Percentiles rank a stretch among this genome's conserved stretches.
These are phyloP conservation scores for Tetranychus urticae DNA, from an alignment of 1,140 invertebrate genomes.

Conservation along the genomic window DNA sequence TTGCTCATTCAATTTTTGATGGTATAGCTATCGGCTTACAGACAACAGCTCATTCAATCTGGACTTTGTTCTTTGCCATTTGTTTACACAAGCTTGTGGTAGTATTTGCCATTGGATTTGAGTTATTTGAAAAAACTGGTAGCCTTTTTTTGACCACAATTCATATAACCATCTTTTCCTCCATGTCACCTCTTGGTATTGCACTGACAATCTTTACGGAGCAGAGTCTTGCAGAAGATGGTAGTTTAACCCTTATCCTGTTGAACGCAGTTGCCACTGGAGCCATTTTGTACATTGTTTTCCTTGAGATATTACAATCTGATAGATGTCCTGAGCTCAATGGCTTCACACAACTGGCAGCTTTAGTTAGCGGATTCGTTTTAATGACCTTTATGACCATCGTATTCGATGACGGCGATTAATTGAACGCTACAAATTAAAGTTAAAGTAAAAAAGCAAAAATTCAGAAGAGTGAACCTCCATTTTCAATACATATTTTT, in stretches of 20 bases:
- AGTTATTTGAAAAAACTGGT: background rate
- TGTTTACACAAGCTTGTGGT: slow-evolving; percentile 35
- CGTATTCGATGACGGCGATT: background rate
- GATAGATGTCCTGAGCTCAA: slow-evolving; percentile 14
- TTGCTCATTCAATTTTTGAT: slow-evolving; percentile 74
- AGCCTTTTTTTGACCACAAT: background rate
- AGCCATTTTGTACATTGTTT: slow-evolving; percentile 70
- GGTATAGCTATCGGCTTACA: slow-evolving; percentile 56
- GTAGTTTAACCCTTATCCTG: background rate
- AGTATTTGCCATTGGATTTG: background rate
- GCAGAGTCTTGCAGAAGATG: background rate
- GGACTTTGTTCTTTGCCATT: slow-evolving; percentile 54
- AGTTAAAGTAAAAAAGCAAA: no score
- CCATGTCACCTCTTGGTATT: background rate
- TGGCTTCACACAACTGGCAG: slow-evolving; percentile 5
- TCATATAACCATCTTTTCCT: background rate
- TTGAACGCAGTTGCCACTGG: slow-evolving; percentile 45
- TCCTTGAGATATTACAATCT: slow-evolving; percentile 56
- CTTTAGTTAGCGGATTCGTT: slow-evolving; percentile 7
- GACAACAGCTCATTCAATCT: slow-evolving; percentile 33
- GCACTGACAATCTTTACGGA: slow-evolving; percentile 3
- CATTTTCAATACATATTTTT: no score
- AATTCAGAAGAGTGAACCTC: no score
- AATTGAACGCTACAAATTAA: background rate
- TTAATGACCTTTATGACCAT: slow-evolving; percentile 1